Conservation (phyloP, 1,140 invertebrate genomes). For the Lysiphlebus fabarum region DNA sequence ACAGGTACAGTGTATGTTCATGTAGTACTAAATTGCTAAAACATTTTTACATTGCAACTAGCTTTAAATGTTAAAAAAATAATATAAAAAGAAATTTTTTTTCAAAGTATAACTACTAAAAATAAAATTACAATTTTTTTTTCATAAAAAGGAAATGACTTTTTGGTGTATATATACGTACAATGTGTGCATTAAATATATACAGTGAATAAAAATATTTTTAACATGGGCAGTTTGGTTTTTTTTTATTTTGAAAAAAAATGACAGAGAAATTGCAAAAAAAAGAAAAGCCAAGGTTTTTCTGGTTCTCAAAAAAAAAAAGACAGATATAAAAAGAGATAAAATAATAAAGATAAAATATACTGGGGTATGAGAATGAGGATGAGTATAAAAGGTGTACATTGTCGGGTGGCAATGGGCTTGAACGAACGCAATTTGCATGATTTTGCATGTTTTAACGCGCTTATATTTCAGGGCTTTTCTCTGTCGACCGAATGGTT, state of each 20-base stretch:
- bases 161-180: too few relatives aligned
- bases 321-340: slow-evolving; percentile 13
- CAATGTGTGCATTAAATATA: too few relatives aligned
- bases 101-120: too few relatives aligned
- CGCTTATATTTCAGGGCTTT: slow-evolving; percentile 27
- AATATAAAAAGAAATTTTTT: too few relatives aligned
- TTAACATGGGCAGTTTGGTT: not conserved
- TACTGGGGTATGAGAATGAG: slow-evolving; percentile 16
- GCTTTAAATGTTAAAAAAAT: too few relatives aligned
- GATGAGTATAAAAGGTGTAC: not conserved
- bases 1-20: too few relatives aligned
- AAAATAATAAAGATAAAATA: not conserved
- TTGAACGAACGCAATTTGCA: slow-evolving; percentile 54
- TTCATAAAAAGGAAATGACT: too few relatives aligned
- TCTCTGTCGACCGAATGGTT: slow-evolving; percentile 36
- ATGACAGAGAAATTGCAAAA: slow-evolving; percentile 9
- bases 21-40: too few relatives aligned
- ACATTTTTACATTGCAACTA: too few relatives aligned
- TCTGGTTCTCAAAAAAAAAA: slow-evolving; percentile 7
- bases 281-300: slow-evolving; percentile 11
- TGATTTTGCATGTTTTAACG: slow-evolving; percentile 56
- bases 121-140: too few relatives aligned
- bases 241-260: slow-evolving; percentile 1
- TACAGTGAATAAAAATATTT: too few relatives aligned
- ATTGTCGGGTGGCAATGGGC: slow-evolving; percentile 28